Evolutionary conservation across 2,797 vertebrate species (phyloP).

Genomic region (Cossypha caffra): DNA sequence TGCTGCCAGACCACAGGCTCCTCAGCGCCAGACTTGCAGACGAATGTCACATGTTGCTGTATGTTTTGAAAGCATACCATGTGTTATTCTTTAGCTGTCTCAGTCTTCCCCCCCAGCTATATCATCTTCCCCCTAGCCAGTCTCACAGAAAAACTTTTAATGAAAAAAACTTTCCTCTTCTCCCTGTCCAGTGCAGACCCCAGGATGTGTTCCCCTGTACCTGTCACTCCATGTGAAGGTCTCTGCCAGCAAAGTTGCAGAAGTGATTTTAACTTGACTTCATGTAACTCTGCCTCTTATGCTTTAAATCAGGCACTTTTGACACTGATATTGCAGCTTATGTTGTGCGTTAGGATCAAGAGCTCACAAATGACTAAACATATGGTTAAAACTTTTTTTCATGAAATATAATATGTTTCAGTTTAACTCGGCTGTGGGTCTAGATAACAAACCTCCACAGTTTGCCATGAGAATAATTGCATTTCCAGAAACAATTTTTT

Average conservation of each 20-base stretch:
- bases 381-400: slow-evolving; percentile 50
- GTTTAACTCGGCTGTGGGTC: slow-evolving; percentile 55
- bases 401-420: slow-evolving; percentile 52
- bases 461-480: slow-evolving; percentile 25
- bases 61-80: slow-evolving; percentile 75
- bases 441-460: background rate
- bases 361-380: slow-evolving; percentile 60
- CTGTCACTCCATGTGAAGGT: background rate
- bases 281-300: background rate
- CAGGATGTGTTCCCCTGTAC: background rate
- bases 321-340: slow-evolving; percentile 57
- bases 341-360: slow-evolving; percentile 67
- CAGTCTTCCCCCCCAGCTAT: slow-evolving; percentile 14
- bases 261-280: background rate
- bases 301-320: slow-evolving; percentile 50
- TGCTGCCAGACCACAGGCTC: slow-evolving; percentile 85
- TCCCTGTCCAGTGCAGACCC: fast-evolving
- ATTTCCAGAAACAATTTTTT: slow-evolving; percentile 56
- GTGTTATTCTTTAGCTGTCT: slow-evolving; percentile 75
- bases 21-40: slow-evolving; percentile 80
- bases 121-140: background rate
- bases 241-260: background rate
- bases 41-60: slow-evolving; percentile 72
- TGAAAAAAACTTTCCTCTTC: background rate
- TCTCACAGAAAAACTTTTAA: background rate